Conservation (phyloP, 2,888 invertebrate species). For the Coronaproctus castanopsis region DNA sequence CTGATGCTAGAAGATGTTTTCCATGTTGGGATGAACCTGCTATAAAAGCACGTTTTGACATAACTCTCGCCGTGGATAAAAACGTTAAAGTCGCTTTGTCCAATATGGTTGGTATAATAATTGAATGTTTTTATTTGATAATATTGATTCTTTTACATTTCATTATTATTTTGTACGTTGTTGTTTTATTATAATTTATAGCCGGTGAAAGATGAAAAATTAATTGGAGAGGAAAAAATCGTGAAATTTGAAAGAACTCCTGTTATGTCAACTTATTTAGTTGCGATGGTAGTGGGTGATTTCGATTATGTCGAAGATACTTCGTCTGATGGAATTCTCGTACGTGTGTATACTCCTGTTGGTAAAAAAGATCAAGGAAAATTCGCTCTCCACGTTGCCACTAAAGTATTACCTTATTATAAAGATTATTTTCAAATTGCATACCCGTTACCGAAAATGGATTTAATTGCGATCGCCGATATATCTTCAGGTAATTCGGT, state of each 20-base stretch:
- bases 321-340: conserved; percentile 59
- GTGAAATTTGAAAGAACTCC: conserved; percentile 66
- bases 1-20: conserved; percentile 78
- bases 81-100: conserved; percentile 67
- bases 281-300: conserved; percentile 85
- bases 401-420: conserved; percentile 77
- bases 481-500: conserved; percentile 62
- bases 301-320: conserved; percentile 77
- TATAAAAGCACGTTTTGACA: conserved; percentile 83
- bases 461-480: conserved; percentile 87
- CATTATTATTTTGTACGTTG: neutral
- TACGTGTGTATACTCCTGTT: conserved; percentile 66
- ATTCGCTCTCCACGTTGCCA: conserved; percentile 83
- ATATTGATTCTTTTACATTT: neutral
- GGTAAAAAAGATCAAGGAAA: conserved; percentile 79
- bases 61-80: conserved; percentile 55
- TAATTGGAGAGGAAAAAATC: conserved; percentile 27
- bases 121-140: conserved; percentile 13
- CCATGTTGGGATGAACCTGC: conserved; percentile 98
- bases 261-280: conserved; percentile 85
- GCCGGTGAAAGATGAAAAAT: conserved; percentile 25
- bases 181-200: conserved; percentile 23
- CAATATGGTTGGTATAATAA: conserved; percentile 50
- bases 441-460: conserved; percentile 89
- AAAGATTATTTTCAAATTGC: conserved; percentile 86